Evolutionary conservation across 1,140 invertebrate genomes (phyloP).

Genomic region (Plectrocnemia conspersa): DNA sequence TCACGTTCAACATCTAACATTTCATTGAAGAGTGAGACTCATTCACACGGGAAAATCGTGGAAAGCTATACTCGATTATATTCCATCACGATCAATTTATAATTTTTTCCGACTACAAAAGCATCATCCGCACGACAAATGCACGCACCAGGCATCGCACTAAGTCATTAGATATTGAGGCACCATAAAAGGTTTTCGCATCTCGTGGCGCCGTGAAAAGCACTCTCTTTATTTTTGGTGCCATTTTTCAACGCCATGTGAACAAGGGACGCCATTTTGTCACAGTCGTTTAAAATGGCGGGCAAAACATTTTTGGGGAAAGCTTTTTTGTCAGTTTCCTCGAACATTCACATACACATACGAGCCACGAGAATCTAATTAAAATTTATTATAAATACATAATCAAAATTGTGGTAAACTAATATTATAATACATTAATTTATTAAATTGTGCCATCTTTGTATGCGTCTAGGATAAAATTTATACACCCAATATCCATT

Average conservation of each 20-base stretch:
- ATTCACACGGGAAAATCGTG: no score
- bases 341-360: background rate
- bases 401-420: background rate
- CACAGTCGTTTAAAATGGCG: slow-evolving; percentile 26
- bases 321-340: slow-evolving; percentile 20
- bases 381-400: background rate
- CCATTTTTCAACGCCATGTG: slow-evolving; percentile 31
- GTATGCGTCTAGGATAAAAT: background rate
- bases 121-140: no score
- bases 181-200: slow-evolving; percentile 23
- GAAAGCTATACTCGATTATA: no score
- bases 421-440: background rate
- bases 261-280: slow-evolving; percentile 32
- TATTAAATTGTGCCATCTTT: background rate
- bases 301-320: slow-evolving; percentile 24
- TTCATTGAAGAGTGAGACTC: no score
- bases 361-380: background rate
- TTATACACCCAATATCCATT: slow-evolving; percentile 19
- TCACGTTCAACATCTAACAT: no score
- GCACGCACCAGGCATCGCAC: slow-evolving; percentile 4
- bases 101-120: no score
- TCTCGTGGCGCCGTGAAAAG: slow-evolving; percentile 14
- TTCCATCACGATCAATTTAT: no score
- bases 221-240: slow-evolving; percentile 26
- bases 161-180: slow-evolving; percentile 24